Evolutionary conservation across 37 sponge, comb jelly and placozoan genomes (phyloP), one percentile per base, ranked within the genome.

Genomic region (Hormiphora californensis): DNA sequence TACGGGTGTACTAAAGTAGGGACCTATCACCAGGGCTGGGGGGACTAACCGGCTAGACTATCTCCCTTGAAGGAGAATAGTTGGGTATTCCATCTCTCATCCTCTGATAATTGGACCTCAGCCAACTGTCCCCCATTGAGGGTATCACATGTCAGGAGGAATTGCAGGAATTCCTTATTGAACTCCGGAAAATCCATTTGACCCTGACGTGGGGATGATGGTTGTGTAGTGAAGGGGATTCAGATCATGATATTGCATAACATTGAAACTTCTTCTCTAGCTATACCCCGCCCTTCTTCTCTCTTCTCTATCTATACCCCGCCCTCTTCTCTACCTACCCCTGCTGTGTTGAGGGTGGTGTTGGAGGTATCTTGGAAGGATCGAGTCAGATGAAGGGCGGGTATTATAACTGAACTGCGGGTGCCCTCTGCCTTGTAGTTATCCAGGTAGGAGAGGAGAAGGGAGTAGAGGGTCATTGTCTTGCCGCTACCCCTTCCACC

Each of bases 41-140:
- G 53, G 15, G 53, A 57, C 61, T 12, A 28, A 57, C 61, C 22
- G 3, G 43, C n/a, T 15, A 73, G 81, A 9, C 46, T 43, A 11
- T 73, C 81, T 27, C 81, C 81, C 25, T 73, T 73, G 44, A 73
- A 73, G 15, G 81, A 73, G 81, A 27, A 73, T 0, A 73, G 35
- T 1, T 73, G 35, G 23, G 81, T 43, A 1, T 43, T 73, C 81
- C 81, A 73, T 15, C 81, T 33, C 46, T 73, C 81, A 30, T 73
- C 81, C 12, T 73, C 81, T 0, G 23, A 0, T 19, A 73, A 46
- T 0, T 21, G 28, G 3, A 22, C 21, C 3, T 73, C 43, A 28
- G 27, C 38, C 1, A 73, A 22, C 17, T n/a, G 28, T 4, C 25
- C 44, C 5, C 43, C 43, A 36, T 73, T 33, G 12, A 40, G 25